Base-by-base conservation (phyloP, 1,140 invertebrate genomes). In the Bemisia tabaci region DNA sequence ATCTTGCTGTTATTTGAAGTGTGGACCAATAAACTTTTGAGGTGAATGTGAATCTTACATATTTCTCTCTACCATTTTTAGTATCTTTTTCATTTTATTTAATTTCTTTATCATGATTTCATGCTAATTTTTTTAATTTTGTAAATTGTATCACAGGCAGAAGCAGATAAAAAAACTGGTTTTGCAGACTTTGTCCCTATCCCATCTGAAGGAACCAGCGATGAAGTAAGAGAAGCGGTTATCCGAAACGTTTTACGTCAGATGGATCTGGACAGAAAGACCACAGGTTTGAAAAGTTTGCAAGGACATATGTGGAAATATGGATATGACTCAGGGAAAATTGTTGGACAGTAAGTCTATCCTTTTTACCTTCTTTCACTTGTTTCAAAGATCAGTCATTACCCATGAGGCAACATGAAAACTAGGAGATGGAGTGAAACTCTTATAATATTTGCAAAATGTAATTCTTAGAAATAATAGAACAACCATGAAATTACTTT, bases 221-320 rank as follows among this genome's bases (percentile, higher is more conserved):
- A 84, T 26, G 80, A 83, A 39, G 79, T 83, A 68, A 82, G 84
- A 64, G 78, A 83, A 67, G 81, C 80, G 60, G 72, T 88, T 27
- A 76, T 85, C 22, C 81, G 83, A 65, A 87, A 86, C 79, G 79
- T 93, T 17, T 82, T 85, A 68, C 88, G 86, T 85, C 86, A 90
- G 77, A 94, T 95, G 82, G 85, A 89, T 60, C 78, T 79, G 22
- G 89, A 94, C 77, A 83, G 88, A 64, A 94, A 94, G 76, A 84
- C 85, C 26, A 85, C 83, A 22, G 83, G 88, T 23, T 79, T 97
- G 26, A 96, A 97, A 78, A 82, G 86, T 59, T 78, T 97, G 2
- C 94, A 97, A 75, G 94, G 93, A 1, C 82, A 91, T 59, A 89
- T 97, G 69, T 95, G 91, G 89, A 83, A 85, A 71, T 82, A 88